Percentiles rank a stretch among this genome's conserved stretches.
Evolutionary conservation across 2,888 invertebrate species (phyloP).

Genomic region (Noctuana brunneofusca): DNA sequence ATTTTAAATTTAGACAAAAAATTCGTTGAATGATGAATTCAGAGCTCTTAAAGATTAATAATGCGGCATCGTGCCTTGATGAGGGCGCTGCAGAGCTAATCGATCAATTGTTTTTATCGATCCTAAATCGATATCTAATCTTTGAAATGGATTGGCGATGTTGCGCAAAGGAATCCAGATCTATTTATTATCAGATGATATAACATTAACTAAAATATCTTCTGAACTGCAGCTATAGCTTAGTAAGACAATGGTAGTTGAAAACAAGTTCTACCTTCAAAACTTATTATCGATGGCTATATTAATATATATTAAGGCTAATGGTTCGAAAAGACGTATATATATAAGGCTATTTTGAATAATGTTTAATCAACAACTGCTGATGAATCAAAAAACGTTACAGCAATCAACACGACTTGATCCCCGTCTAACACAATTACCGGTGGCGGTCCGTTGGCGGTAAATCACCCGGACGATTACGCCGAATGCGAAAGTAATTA

Average conservation of each 20-base stretch:
- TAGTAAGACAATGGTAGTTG: no score
- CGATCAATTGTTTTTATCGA: conserved; percentile 35
- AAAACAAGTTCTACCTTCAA: no score
- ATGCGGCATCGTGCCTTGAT: conserved; percentile 26
- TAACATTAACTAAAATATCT: conserved; percentile 5
- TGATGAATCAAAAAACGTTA: conserved; percentile 2
- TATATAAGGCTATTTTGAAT: background rate
- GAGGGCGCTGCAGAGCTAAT: conserved; percentile 28
- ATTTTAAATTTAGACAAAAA: conserved; percentile 21
- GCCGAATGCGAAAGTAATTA: conserved; percentile 60
- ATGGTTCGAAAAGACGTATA: no score
- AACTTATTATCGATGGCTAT: no score
- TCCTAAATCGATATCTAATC: conserved; percentile 32
- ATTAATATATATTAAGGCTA: no score
- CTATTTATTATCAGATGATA: conserved; percentile 26
- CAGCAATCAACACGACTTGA: conserved; percentile 20
- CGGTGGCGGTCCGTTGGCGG: conserved; percentile 42
- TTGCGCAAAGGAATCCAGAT: conserved; percentile 25
- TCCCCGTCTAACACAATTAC: conserved; percentile 39
- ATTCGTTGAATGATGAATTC: conserved; percentile 26
- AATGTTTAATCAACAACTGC: background rate
- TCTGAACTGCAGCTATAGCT: background rate
- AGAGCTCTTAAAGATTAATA: conserved; percentile 26
- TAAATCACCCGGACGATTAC: conserved; percentile 62
- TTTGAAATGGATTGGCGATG: conserved; percentile 33